Evolutionary conservation across 2,113 vertebrate genomes (phyloP).

Genomic region (Cromileptes altivelis): DNA sequence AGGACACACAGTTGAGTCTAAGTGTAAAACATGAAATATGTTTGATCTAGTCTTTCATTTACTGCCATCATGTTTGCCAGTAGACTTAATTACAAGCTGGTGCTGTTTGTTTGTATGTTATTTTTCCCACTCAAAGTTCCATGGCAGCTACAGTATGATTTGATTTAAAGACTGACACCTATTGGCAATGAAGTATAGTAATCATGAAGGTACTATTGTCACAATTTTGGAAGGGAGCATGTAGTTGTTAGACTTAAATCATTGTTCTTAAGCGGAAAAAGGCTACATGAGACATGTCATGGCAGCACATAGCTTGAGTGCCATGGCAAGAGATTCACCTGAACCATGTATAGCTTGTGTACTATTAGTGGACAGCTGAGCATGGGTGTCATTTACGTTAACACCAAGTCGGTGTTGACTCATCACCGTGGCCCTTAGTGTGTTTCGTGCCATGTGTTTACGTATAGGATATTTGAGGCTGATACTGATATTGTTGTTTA

Average conservation of each 20-base stretch:
- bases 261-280: neutral
- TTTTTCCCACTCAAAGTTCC: neutral
- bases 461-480: neutral
- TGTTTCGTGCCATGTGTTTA: neutral
- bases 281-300: slow-evolving; percentile 16
- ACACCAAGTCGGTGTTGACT: slow-evolving; percentile 21
- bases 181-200: slow-evolving; percentile 33
- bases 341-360: slow-evolving; percentile 11
- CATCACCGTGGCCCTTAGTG: neutral
- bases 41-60: slow-evolving; percentile 63
- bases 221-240: slow-evolving; percentile 30
- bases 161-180: slow-evolving; percentile 37
- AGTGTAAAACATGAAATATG: slow-evolving; percentile 16
- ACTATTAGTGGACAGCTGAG: slow-evolving; percentile 35
- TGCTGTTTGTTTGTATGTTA: slow-evolving; percentile 36
- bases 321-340: slow-evolving; percentile 18
- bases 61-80: slow-evolving; percentile 23
- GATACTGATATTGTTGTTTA: neutral
- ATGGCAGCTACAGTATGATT: slow-evolving; percentile 20
- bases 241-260: slow-evolving; percentile 19
- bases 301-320: slow-evolving; percentile 26
- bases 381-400: slow-evolving; percentile 45
- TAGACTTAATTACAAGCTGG: slow-evolving; percentile 52
- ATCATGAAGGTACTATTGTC: slow-evolving; percentile 28
- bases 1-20: neutral